Conservation (phyloP, 2,113 vertebrate species). For the Martes martes region DNA sequence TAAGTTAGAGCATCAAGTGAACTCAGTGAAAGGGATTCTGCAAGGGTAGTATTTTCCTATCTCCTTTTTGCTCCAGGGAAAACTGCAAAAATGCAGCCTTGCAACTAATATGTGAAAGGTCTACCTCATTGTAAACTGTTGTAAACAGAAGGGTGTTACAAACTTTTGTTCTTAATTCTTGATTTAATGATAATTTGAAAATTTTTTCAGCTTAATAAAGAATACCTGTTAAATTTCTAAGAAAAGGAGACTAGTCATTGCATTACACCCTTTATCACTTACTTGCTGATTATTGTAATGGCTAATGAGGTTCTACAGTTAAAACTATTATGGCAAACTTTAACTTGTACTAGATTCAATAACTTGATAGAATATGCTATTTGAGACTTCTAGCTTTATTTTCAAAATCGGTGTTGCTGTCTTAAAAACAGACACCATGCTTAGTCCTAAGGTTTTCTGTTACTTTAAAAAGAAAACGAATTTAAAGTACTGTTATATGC, state of each 20-base stretch:
- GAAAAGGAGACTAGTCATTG: neutral
- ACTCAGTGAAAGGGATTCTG: neutral
- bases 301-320: neutral
- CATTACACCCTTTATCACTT: neutral
- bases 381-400: constrained; percentile 36
- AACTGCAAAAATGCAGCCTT: neutral
- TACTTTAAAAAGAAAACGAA: neutral
- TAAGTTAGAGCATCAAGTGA: neutral
- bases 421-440: neutral
- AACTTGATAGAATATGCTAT: neutral
- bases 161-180: neutral
- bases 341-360: neutral
- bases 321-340: neutral
- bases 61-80: neutral
- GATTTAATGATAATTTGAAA: neutral
- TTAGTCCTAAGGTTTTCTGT: neutral
- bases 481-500: neutral
- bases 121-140: neutral
- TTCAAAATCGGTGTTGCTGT: neutral
- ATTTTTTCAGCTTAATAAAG: neutral
- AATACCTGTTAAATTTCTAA: constrained; percentile 4
- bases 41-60: neutral
- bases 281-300: constrained; percentile 19
- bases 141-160: neutral
- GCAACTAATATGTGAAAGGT: neutral